These are phyloP conservation scores for Neuroscelio doddi DNA, from an alignment of 2,888 invertebrate species.

Conservation along the genomic window DNA sequence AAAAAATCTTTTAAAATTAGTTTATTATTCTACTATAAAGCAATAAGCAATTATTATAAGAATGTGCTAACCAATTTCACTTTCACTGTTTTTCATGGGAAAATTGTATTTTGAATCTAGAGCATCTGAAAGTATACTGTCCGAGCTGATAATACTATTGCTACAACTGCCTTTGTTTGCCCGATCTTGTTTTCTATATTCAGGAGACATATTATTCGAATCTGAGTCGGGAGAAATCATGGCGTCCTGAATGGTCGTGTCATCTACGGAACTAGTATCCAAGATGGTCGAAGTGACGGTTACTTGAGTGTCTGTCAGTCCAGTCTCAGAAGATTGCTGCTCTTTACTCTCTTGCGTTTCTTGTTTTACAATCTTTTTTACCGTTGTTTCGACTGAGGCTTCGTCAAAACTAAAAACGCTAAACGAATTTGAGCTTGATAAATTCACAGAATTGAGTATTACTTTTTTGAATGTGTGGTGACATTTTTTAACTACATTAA, in stretches of 20 bases:
- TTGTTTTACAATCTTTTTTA: constrained; percentile 31
- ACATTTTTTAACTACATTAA: too few relatives aligned
- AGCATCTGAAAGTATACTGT: constrained; percentile 63
- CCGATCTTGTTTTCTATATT: constrained; percentile 47
- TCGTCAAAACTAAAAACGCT: constrained; percentile 60
- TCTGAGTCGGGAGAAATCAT: constrained; percentile 67
- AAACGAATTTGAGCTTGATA: too few relatives aligned
- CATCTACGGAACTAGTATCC: constrained; percentile 64
- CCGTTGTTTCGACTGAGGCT: constrained; percentile 39
- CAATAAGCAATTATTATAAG: too few relatives aligned
- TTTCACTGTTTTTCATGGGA: constrained; percentile 63
- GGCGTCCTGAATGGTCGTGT: constrained; percentile 65
- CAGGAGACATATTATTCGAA: constrained; percentile 54
- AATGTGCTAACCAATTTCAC: constrained; percentile 67
- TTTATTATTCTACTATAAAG: too few relatives aligned
- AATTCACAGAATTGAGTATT: too few relatives aligned
- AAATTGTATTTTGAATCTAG: constrained; percentile 60
- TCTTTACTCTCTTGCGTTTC: constrained; percentile 37
- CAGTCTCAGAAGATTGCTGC: constrained; percentile 49
- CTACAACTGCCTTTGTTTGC: constrained; percentile 59
- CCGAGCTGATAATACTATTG: constrained; percentile 64
- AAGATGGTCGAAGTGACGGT: constrained; percentile 61
- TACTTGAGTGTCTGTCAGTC: constrained; percentile 58
- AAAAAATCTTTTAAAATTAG: too few relatives aligned
- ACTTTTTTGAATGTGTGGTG: too few relatives aligned